Evolutionary conservation across 2,888 invertebrate species (phyloP).

Genomic region (Drosophila histrio): DNA sequence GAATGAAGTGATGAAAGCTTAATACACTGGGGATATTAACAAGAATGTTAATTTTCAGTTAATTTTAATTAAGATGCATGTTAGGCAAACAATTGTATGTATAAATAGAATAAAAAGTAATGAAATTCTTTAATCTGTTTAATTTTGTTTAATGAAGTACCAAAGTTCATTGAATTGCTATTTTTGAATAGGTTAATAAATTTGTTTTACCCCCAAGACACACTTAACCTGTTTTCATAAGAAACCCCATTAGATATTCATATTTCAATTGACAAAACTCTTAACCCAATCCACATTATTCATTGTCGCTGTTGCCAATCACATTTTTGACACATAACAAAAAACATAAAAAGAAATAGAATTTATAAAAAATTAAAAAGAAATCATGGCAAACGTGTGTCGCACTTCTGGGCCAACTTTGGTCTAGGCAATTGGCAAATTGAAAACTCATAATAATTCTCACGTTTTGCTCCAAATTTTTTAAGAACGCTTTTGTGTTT

Average conservation of each 20-base stretch:
- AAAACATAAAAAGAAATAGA: background rate
- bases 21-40: too few species aligned
- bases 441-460: constrained; percentile 73
- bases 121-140: too few species aligned
- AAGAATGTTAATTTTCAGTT: too few species aligned
- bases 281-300: constrained; percentile 22
- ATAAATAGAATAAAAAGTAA: too few species aligned
- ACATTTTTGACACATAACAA: constrained; percentile 14
- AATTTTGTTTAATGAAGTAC: background rate
- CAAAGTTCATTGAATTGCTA: constrained; percentile 2
- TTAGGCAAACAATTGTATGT: too few species aligned
- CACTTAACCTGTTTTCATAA: constrained; percentile 42
- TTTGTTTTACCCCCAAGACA: constrained; percentile 19
- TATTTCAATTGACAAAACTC: constrained; percentile 34
- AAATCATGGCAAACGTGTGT: constrained; percentile 56
- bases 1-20: too few species aligned
- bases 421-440: constrained; percentile 50
- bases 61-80: too few species aligned
- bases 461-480: constrained; percentile 78
- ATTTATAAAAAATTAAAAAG: constrained; percentile 39
- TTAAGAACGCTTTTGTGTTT: constrained; percentile 28
- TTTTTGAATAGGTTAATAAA: constrained; percentile 4
- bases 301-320: constrained; percentile 39
- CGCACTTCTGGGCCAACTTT: constrained; percentile 47
- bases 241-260: constrained; percentile 38